These are phyloP conservation scores for Parus major DNA, from an alignment of 2,113 vertebrate genomes.

Conservation along the genomic window DNA sequence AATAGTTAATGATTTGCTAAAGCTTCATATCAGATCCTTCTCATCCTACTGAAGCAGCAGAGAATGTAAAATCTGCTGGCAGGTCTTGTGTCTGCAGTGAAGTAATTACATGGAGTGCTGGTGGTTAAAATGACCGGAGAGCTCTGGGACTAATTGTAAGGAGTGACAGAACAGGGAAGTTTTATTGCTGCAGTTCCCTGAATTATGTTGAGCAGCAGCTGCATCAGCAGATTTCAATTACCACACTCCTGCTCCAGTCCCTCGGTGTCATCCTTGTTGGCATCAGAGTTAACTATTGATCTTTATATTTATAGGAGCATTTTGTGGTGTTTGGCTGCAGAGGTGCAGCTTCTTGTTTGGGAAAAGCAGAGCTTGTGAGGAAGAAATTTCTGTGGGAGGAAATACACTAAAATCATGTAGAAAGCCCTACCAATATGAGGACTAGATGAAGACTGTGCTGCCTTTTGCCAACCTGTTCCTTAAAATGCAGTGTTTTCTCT, in stretches of 20 bases:
- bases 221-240: conserved; percentile 67
- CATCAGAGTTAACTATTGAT: conserved; percentile 56
- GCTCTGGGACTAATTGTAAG: conserved; percentile 54
- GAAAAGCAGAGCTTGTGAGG: neutral
- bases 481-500: neutral
- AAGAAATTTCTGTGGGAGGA: neutral
- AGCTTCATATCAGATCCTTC: neutral
- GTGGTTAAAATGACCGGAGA: conserved; percentile 48
- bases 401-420: neutral
- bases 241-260: neutral
- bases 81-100: conserved; percentile 17
- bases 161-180: conserved; percentile 43
- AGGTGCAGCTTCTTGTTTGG: neutral
- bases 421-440: neutral
- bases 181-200: conserved; percentile 68
- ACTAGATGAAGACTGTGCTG: neutral
- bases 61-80: conserved; percentile 12
- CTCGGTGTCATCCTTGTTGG: conserved; percentile 41
- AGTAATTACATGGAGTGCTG: conserved; percentile 59
- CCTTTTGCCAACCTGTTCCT: neutral
- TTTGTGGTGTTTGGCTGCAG: conserved; percentile 18
- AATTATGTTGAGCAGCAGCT: conserved; percentile 64
- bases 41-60: neutral
- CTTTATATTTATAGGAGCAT: conserved; percentile 39
- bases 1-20: conserved; percentile 8